These are phyloP conservation scores for Dipodomys merriami DNA, from an alignment of 2,113 vertebrate species.

Conservation along the genomic window DNA sequence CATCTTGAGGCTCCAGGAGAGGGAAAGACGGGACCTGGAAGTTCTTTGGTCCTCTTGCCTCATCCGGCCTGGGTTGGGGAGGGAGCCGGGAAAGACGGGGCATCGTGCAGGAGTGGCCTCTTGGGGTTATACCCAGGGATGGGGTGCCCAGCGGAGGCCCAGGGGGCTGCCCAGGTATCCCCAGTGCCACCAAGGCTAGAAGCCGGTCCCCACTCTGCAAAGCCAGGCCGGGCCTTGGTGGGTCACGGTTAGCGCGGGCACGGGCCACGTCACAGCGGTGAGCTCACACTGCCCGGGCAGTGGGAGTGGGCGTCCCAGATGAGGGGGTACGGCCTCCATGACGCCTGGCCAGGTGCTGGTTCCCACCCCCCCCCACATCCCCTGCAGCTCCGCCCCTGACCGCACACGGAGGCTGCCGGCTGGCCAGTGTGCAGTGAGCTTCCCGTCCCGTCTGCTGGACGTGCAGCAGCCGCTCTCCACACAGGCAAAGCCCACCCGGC, in stretches of 20 bases:
- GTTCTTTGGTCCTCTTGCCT: too few relatives aligned
- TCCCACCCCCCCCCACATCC: not conserved
- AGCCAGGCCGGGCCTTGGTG: accelerated
- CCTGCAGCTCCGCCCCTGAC: not conserved
- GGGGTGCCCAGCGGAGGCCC: too few relatives aligned
- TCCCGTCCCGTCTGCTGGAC: too few relatives aligned
- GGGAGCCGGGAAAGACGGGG: not conserved
- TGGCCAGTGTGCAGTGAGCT: too few relatives aligned
- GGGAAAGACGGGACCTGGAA: not conserved
- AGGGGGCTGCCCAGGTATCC: not conserved
- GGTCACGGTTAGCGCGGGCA: accelerated
- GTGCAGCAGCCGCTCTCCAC: not conserved
- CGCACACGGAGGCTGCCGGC: not conserved
- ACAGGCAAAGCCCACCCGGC: too few relatives aligned
- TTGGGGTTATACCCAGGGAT: too few relatives aligned
- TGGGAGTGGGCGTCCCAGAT: too few relatives aligned
- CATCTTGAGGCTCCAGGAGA: not conserved
- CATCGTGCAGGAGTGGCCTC: not conserved
- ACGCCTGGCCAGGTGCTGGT: too few relatives aligned
- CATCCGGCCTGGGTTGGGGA: too few relatives aligned
- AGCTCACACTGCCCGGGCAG: too few relatives aligned
- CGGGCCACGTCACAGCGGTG: too few relatives aligned
- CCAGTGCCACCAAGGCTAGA: accelerated
- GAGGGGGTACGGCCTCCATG: too few relatives aligned
- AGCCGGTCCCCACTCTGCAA: not conserved